Evolutionary conservation across 1,140 invertebrate species (phyloP), one percentile per base, ranked within the genome.

Genomic region (Acromyrmex heyeri): DNA sequence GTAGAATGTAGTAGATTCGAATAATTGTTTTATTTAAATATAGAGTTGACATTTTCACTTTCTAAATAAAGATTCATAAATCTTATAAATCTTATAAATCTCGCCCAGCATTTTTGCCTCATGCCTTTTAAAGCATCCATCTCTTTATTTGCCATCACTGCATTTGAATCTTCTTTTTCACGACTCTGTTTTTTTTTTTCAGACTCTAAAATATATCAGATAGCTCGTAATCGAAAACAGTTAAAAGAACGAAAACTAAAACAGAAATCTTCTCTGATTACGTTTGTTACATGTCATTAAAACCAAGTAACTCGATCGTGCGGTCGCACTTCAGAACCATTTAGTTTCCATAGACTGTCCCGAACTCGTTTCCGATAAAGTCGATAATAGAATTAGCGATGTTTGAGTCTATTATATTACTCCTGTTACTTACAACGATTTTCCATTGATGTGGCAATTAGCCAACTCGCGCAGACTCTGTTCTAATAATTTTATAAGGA

Each of bases 41-140:
- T 27, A 85, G 57, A 88, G 55, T 21, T 72, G 81, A 78, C 30
- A 62, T 44, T 76, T 53, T 30, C 30, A 55, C 61, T 27, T 44
- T 87, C 38, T 79, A 61, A 82, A 72, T 67, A 48, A 2, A 57
- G 24, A 38, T 86, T 87, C 64, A 86, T 90, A 90, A 89, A 89
- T 86, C 44, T 59, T 82, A 21, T 38, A 7, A 10, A 65, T 38
- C 24, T 24, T 24, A 24, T 24, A 24, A 24, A 24, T 24, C 24
- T 24, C 24, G 24, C 1, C 14, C 21, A 67, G 59, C n/a, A 27
- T 57, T 44, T 38, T 55, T 55, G 27, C 34, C n/a, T 73, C n/a
- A 12, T 14, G 3, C 8, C 14, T 59, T 67, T 7, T 78, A 64
- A 44, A 50, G 3, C 12, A 59, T 77, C 57, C 10, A 78, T 85